Base-by-base conservation (phyloP, 2,113 vertebrate genomes). In the Pseudorasbora parva region DNA sequence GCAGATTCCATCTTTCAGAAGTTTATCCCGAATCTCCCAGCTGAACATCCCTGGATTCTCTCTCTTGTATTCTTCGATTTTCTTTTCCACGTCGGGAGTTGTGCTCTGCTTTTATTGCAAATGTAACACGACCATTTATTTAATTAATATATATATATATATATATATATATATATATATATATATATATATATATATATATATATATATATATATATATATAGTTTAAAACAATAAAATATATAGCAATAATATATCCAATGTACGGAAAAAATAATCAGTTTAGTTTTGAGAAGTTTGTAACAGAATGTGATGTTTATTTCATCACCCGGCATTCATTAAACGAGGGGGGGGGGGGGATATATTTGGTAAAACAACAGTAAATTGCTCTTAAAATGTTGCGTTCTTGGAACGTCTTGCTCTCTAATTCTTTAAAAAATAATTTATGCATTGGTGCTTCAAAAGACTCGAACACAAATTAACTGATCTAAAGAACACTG, bases 21-120 rank as follows among this genome's bases (percentile, higher is more conserved):
- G 91, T 85, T 97, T 98, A 94, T 99, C 98, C 62, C 97, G 94
- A 83, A 99, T 99, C 90, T 99, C 98, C 98, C 98, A 99, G 93
- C 98, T 99, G 94, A 99, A 99, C 96, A 99, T 99, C 17, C 98
- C 97, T 0, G 97, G 96, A 88, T 97, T 98, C 78, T 98, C 97
- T 87, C 96, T 90, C 90, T 99, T 99, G 92, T 97, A 99, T 69
- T 99, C 97, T 88, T 99, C 98, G 71, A 99, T 99, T 93, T 97
- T 98, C 95, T 97, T 98, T 90, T 99, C 98, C 83, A 98, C 93
- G 6, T 99, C 98, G 80, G 97, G 97, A 84, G 95, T 95, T 81
- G 97, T 95, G 90, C 95, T 97, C 96, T 99, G 98, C 98, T 99
- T 93, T 93, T 59, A 86, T 72, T 76, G 5, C 45, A 49, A 72